These are phyloP conservation scores for Denticeps clupeoides DNA, from an alignment of 2,797 vertebrate species.

Conservation along the genomic window DNA sequence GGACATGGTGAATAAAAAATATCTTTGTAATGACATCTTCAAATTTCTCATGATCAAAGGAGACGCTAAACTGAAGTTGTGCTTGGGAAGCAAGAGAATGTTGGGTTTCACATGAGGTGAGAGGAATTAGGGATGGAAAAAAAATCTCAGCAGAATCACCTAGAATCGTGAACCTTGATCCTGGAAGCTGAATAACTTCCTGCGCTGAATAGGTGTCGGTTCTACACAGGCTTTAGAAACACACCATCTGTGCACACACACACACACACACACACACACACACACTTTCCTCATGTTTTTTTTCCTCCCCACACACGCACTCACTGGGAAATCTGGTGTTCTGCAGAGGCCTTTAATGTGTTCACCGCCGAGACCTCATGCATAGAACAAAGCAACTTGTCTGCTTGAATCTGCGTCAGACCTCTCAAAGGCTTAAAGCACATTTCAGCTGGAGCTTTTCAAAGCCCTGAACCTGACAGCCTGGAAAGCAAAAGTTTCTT, in stretches of 20 bases:
- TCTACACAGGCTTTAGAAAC: constrained; percentile 4
- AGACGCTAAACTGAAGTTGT: too few species aligned
- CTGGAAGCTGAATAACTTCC: constrained; percentile 6
- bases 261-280: constrained; percentile 20
- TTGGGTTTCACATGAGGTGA: neutral
- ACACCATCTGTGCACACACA: neutral
- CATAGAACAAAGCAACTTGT: constrained; percentile 41
- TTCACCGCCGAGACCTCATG: constrained; percentile 31
- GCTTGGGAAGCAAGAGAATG: too few species aligned
- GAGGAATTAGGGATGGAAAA: neutral
- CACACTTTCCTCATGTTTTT: too few species aligned
- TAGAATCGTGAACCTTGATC: constrained; percentile 1
- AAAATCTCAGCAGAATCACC: neutral
- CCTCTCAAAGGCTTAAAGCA: constrained; percentile 36
- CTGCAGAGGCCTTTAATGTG: constrained; percentile 41
- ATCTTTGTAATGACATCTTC: too few species aligned
- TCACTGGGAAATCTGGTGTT: constrained; percentile 15
- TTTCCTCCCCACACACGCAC: neutral
- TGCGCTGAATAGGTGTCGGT: constrained; percentile 5
- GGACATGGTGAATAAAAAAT: too few species aligned
- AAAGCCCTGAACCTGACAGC: constrained; percentile 33
- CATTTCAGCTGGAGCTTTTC: constrained; percentile 32
- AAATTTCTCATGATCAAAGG: too few species aligned
- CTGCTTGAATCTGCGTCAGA: constrained; percentile 45
- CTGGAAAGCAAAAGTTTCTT: constrained; percentile 24